phyloP scores from a whole-genome alignment of 2,797 vertebrate genomes.

The Naso thynnoides region DNA sequence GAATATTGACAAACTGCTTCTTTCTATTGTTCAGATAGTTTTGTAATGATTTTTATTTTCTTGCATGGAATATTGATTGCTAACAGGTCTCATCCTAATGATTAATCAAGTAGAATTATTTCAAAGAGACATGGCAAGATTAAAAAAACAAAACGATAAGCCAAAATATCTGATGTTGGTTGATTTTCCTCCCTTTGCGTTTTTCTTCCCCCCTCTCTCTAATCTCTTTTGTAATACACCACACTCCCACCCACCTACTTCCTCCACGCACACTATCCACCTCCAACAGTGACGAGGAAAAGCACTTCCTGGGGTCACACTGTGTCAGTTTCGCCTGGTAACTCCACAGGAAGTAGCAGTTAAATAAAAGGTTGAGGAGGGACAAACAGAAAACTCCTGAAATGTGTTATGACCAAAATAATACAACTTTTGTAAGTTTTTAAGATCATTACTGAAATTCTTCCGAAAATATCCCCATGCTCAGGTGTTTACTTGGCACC shows the following conservation, averaged over 20 bases:
- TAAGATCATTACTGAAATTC: not conserved
- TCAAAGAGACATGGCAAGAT: not conserved
- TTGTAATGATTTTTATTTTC: slow-evolving; percentile 14
- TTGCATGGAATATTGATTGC: not conserved
- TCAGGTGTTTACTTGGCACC: slow-evolving; percentile 13
- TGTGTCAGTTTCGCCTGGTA: slow-evolving; percentile 59
- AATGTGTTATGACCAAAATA: not conserved
- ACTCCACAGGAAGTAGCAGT: slow-evolving; percentile 49
- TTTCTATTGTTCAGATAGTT: slow-evolving; percentile 6
- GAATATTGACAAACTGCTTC: slow-evolving; percentile 8
- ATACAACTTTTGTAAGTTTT: not conserved
- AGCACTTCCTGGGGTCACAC: slow-evolving; percentile 70
- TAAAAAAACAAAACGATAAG: not conserved
- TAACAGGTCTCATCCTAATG: not conserved
- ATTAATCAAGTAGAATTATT: not conserved
- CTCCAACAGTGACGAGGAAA: slow-evolving; percentile 43
- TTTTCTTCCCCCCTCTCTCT: slow-evolving; percentile 9
- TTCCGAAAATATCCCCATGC: slow-evolving; percentile 5
- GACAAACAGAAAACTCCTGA: not conserved
- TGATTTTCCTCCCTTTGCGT: not conserved
- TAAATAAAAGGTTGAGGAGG: not conserved
- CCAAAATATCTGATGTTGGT: not conserved
- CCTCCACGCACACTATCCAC: slow-evolving; percentile 32
- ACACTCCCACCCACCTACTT: slow-evolving; percentile 9
- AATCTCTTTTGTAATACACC: not conserved